Evolutionary conservation across 2,797 vertebrate genomes (phyloP).

Genomic region (Pangasius krempfi): DNA sequence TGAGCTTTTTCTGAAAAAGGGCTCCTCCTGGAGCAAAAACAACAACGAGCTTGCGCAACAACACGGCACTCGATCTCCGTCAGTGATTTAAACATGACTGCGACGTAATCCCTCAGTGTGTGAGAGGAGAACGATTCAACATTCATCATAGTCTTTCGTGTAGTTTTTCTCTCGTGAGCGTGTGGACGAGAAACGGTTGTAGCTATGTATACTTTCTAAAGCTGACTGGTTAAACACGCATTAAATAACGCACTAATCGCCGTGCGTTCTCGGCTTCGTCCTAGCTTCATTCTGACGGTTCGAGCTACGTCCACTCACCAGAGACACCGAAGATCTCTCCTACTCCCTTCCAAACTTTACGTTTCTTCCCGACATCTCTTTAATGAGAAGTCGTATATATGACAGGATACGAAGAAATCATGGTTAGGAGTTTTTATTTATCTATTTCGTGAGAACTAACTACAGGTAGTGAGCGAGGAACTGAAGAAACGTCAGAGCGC

Average conservation of each 20-base stretch:
- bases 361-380: neutral
- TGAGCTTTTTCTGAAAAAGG: conserved; percentile 9
- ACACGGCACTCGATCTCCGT: neutral
- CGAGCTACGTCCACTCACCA: too few relatives aligned
- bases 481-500: neutral
- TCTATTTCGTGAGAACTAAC: too few relatives aligned
- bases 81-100: neutral
- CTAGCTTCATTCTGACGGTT: too few relatives aligned
- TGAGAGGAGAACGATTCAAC: neutral
- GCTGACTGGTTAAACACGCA: neutral
- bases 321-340: neutral
- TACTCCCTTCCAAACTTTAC: neutral
- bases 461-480: neutral
- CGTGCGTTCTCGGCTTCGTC: neutral
- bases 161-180: neutral
- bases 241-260: neutral
- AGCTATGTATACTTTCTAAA: neutral
- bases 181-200: neutral
- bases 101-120: neutral
- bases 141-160: neutral
- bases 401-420: neutral
- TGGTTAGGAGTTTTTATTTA: too few relatives aligned
- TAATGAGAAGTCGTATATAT: neutral
- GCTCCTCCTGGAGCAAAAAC: neutral
- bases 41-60: conserved; percentile 19